Base-by-base conservation (phyloP, 2,797 vertebrate species). In the Halcyon leucocephala region DNA sequence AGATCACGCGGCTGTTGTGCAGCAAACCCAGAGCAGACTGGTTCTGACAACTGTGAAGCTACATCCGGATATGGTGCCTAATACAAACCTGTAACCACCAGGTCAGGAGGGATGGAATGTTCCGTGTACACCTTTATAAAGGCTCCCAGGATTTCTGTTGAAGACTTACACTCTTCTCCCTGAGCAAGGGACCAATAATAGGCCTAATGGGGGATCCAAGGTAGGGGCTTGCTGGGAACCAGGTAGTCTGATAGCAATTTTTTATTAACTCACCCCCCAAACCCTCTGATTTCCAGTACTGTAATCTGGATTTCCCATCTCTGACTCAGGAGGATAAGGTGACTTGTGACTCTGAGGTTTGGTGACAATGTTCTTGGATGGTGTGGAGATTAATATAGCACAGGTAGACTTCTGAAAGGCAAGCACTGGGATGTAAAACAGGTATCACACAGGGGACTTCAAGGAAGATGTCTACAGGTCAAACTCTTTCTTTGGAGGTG, bases 1-100 rank as follows among this genome's bases (percentile, higher is more conserved):
- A 44, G 42, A 64, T 58, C 7, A 1, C 26, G 7, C 0, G 13
- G 42, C 39, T 25, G 37, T 42, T 42, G 55, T 0, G 0, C 13
- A 20, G 58, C 64, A 20, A 5, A n/a, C 39, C 44, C 62, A 35
- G 44, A 1, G 0, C 33, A 11, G 29, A 37, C 10, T 20, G 3
- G 3, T 31, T 65, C 51, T 54, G 64, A 16, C 35, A 52, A 2
- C 15, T 3, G 52, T 24, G 49, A 26, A 82, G 25, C 21, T 24
- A 9, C 64, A 39, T 65, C 64, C 60, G 8, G 37, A 31, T 5
- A 14, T 0, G 2, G 7, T 6, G 18, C 39, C 64, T 22, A 6
- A 16, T 3, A 9, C 67, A 65, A 28, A 35, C 25, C 5, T 5
- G 31, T 7, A 24, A 9, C 48, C 25, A 17, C 17, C 1, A 3